A percentile compares a stretch with the other conserved stretches of the same genome.
These are phyloP conservation scores for Sarcophaga rosellei DNA, from an alignment of 2,888 invertebrate genomes.

Conservation along the genomic window DNA sequence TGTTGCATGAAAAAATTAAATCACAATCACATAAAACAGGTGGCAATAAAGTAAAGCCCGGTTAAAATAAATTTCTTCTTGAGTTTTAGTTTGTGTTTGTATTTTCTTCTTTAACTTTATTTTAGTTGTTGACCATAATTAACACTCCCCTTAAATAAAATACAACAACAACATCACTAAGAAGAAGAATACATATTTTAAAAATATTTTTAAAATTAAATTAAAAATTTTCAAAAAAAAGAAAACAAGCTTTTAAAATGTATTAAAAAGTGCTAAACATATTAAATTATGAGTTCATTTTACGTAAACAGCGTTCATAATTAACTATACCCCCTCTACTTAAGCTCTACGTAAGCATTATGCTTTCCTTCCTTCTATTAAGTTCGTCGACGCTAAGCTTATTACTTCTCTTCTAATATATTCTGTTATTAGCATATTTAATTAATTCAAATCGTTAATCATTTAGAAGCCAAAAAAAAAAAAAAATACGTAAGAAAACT, in stretches of 20 bases:
- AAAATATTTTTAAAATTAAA: background rate
- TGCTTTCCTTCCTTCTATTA: background rate
- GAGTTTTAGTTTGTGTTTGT: no score
- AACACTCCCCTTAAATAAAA: background rate
- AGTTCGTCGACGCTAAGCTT: no score
- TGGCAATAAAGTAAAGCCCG: constrained; percentile 50
- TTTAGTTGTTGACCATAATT: background rate
- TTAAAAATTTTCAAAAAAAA: background rate
- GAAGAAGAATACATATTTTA: no score
- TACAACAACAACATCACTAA: no score
- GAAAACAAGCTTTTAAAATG: constrained; percentile 12
- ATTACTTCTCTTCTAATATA: constrained; percentile 39
- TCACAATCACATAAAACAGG: constrained; percentile 46
- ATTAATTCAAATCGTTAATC: constrained; percentile 66
- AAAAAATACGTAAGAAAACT: constrained; percentile 45
- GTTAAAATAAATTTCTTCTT: constrained; percentile 11
- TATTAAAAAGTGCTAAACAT: constrained; percentile 56
- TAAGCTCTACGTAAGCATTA: background rate
- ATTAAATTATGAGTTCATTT: constrained; percentile 67
- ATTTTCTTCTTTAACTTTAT: background rate
- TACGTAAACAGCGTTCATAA: constrained; percentile 45
- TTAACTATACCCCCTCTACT: constrained; percentile 15
- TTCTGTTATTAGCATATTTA: constrained; percentile 62
- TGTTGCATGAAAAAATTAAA: constrained; percentile 22
- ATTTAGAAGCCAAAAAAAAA: constrained; percentile 24